Evolutionary conservation across 2,113 vertebrate species (phyloP).

Genomic region (Lucifuga dentata): DNA sequence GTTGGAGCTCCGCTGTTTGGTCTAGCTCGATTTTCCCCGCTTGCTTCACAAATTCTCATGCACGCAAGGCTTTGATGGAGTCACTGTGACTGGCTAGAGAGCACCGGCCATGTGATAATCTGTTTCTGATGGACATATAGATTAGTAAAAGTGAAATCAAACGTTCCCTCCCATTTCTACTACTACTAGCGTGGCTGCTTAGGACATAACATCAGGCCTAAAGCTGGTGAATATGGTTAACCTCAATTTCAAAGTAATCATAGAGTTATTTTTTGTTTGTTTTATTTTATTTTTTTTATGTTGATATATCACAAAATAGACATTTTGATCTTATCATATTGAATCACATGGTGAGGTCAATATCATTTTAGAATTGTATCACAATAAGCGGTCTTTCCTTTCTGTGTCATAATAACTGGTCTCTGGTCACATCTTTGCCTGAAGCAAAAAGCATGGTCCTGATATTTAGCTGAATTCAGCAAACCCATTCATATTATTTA

Average conservation of each 20-base stretch:
- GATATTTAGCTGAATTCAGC: conserved; percentile 10
- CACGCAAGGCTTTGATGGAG: conserved; percentile 77
- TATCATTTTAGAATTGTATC: no score
- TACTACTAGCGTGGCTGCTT: background rate
- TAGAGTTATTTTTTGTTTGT: no score
- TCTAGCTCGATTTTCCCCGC: conserved; percentile 79
- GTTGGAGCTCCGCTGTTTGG: conserved; percentile 80
- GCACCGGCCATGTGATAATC: conserved; percentile 72
- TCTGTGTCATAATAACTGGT: background rate
- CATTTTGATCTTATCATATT: background rate
- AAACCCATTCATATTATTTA: conserved; percentile 19
- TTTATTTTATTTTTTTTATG: no score
- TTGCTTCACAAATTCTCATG: conserved; percentile 79
- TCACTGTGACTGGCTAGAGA: conserved; percentile 58
- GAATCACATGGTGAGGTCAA: background rate
- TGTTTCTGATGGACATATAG: conserved; percentile 71
- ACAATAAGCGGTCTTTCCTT: no score
- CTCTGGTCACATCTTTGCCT: background rate
- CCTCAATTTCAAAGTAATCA: background rate
- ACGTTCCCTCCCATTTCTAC: conserved; percentile 2
- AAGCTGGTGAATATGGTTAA: background rate
- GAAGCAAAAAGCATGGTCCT: background rate
- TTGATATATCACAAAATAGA: conserved; percentile 2
- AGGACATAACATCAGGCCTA: background rate
- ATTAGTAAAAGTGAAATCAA: conserved; percentile 51